Base-by-base conservation (phyloP, 2,888 invertebrate genomes). In the Lasioglossum marginatum region DNA sequence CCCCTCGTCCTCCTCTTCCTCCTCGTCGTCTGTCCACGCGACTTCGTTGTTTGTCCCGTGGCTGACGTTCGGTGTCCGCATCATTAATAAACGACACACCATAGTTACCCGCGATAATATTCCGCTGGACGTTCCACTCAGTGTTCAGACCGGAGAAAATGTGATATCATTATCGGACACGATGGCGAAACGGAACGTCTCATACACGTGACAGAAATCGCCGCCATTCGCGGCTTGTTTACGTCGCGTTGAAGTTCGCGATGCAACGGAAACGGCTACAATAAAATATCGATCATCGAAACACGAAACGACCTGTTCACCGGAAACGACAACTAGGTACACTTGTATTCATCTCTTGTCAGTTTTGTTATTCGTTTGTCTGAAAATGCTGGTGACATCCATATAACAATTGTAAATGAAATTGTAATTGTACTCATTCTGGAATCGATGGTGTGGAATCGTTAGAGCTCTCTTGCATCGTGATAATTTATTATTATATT, bases 171-270 rank as follows among this genome's bases (percentile, higher is more conserved):
- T 68, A 68, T 82, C 23, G 57, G 57, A 12, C 57, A 57, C n/a
- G 48, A 34, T n/a, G 23, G 60, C 40, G 31, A 63, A 81, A 8
- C 48, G 73, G 57, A 76, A 72, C 57, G n/a, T 71, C 43, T 40
- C 45, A 14, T 48, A 63, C 66, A 31, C 10, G n/a, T 63, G 70
- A 77, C 63, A 12, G 52, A 81, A 84, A 57, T 66, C 71, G 77
- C 63, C 85, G 85, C 85, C 85, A 85, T 86, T 77, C 74, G 63
- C 60, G 40, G 16, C 68, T 60, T 74, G 70, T 84, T 82, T 79
- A 71, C 72, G 66, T 66, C 72, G 72, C 72, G 81, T 72, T 52
- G 27, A 45, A n/a, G 27, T 40, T 37, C 57, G 31, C 48, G 34
- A 48, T 23, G 23, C 45, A 2, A 31, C 72, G 5, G 31, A 72